phyloP scores from a whole-genome alignment of 2,797 vertebrate genomes.

The Pygocentrus nattereri region DNA sequence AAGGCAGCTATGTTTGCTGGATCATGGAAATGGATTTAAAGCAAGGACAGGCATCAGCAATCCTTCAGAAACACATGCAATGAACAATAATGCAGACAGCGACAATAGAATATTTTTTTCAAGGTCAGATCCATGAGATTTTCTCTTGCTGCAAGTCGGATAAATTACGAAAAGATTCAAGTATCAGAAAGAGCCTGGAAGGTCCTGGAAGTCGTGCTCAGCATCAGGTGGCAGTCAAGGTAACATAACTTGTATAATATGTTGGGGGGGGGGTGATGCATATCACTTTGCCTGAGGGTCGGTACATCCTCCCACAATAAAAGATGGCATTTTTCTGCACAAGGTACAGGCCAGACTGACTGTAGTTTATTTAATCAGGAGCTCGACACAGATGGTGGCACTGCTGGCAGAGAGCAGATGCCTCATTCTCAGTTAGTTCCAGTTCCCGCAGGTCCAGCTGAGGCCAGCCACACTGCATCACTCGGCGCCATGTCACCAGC shows the following conservation, averaged over 20 bases:
- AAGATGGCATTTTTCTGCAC: background rate
- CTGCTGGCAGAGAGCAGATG: conserved; percentile 22
- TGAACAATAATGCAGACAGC: background rate
- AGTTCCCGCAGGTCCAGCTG: conserved; percentile 43
- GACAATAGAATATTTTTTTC: background rate
- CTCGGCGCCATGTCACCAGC: conserved; percentile 44
- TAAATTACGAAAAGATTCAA: background rate
- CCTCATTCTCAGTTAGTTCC: conserved; percentile 29
- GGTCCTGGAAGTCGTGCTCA: background rate
- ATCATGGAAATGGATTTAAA: too few relatives aligned
- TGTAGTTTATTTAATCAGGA: conserved; percentile 26
- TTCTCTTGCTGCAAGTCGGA: background rate
- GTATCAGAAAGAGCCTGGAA: background rate
- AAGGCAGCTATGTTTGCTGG: too few relatives aligned
- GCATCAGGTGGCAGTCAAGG: conserved; percentile 10
- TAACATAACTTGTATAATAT: background rate
- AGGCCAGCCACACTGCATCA: conserved; percentile 43
- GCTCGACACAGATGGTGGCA: conserved; percentile 35
- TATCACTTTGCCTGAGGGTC: background rate
- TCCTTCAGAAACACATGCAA: background rate
- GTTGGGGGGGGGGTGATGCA: background rate
- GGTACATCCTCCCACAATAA: background rate
- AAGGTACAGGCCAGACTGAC: background rate
- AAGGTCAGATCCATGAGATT: background rate
- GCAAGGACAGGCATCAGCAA: background rate